These are phyloP conservation scores for Ephestia elutella DNA, from an alignment of 1,140 invertebrate genomes.

Conservation along the genomic window DNA sequence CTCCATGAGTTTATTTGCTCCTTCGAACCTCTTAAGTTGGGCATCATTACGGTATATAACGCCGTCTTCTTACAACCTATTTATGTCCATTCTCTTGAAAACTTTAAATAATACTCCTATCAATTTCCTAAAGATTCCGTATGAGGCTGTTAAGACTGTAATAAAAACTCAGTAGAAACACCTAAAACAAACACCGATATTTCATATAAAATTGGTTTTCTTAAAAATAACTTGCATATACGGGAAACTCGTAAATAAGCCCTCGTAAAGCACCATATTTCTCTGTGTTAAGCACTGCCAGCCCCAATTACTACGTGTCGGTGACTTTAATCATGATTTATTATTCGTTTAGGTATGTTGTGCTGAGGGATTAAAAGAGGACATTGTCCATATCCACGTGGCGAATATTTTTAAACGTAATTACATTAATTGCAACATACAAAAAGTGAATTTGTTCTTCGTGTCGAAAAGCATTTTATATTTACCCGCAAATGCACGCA, in stretches of 20 bases:
- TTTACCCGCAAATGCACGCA: too few species aligned
- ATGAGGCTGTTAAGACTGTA: conserved; percentile 31
- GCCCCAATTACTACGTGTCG: conserved; percentile 52
- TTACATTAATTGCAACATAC: too few species aligned
- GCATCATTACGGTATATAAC: neutral
- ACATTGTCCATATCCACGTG: conserved; percentile 16
- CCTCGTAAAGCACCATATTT: conserved; percentile 32
- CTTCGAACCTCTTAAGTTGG: neutral
- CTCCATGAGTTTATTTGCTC: too few species aligned
- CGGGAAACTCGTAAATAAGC: conserved; percentile 56
- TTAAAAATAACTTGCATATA: conserved; percentile 43
- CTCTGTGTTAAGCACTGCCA: conserved; percentile 21
- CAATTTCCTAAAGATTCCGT: conserved; percentile 32
- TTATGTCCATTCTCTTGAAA: conserved; percentile 7
- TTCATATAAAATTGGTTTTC: conserved; percentile 48
- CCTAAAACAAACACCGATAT: conserved; percentile 48
- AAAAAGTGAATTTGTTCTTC: too few species aligned
- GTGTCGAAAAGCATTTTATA: too few species aligned
- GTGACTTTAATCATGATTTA: conserved; percentile 58
- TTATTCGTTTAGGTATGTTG: conserved; percentile 26
- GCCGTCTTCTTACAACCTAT: neutral
- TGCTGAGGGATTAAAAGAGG: conserved; percentile 20
- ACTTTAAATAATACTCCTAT: conserved; percentile 12
- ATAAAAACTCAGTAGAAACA: conserved; percentile 47
- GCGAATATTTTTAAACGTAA: conserved; percentile 8